Conservation (phyloP, 2,113 vertebrate species). For the Cinclus cinclus region DNA sequence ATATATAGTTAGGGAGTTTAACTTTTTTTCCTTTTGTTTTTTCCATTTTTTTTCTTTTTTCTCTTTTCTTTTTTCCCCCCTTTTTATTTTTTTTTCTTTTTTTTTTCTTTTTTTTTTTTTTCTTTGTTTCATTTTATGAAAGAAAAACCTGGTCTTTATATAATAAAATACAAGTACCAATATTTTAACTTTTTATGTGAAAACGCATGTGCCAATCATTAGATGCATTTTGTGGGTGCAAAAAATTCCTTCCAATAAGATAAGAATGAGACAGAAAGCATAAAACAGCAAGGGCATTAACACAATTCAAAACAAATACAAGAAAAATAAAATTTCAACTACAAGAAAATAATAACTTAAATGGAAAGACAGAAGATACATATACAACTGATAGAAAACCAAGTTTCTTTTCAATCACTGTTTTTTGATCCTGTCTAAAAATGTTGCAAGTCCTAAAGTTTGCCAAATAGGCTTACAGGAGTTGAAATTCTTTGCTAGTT, state of each 20-base stretch:
- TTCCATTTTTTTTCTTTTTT: no score
- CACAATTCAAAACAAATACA: background rate
- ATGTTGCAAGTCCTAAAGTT: background rate
- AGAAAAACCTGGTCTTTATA: background rate
- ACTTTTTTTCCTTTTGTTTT: background rate
- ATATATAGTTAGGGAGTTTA: no score
- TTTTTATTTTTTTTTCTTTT: no score
- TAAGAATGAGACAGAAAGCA: background rate
- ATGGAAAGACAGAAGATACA: background rate
- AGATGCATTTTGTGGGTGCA: background rate
- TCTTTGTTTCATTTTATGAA: background rate
- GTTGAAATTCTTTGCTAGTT: background rate
- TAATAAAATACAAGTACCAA: background rate
- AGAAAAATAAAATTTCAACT: background rate
- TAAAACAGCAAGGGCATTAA: background rate
- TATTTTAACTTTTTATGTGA: background rate
- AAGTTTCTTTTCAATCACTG: background rate
- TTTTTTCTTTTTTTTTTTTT: no score
- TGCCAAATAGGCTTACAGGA: background rate
- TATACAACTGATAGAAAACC: background rate
- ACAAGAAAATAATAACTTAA: background rate
- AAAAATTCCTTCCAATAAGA: background rate
- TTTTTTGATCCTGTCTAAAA: background rate
- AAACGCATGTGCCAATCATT: background rate
- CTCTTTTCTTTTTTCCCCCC: fast-evolving